Base-by-base conservation (phyloP, 2,797 vertebrate species). In the Falco rusticolus region DNA sequence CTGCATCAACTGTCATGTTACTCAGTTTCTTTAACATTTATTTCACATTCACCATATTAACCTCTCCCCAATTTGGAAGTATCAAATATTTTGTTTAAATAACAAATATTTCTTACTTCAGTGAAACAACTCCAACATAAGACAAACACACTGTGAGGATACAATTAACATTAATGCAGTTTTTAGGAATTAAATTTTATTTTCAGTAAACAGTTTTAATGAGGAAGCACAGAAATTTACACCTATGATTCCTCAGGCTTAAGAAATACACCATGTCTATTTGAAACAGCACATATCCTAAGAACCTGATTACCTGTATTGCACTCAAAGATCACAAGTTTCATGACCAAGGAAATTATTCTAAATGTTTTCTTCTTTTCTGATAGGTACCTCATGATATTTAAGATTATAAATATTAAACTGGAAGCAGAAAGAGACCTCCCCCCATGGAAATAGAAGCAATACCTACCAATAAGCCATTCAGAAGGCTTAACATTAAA, bases 151-250 rank as follows among this genome's bases (percentile, higher is more conserved):
- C 61, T 92, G 48, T 61, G 61, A 87, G 28, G 43, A 34, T 59
- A 95, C 50, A 87, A 91, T 81, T 12, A 85, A 63, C 0, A 0
- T 54, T 82, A 93, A 63, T 74, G 18, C 5, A 75, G 54, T 74
- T 95, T 94, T 95, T 89, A 95, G 81, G 64, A 91, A 95, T 71
- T 87, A 95, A 89, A 82, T 89, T 22, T 20, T 88, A 71, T 91
- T 97, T 95, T 93, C 57, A 72, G 53, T 92, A 94, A 96, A 94
- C 41, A 87, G 47, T 68, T 39, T 81, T 95, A 94, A 93, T 83
- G 53, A 95, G 87, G 53, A 82, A 96, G 68, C 76, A 33, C 33
- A 86, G 65, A 72, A 61, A 94, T 69, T 69, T 93, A 94, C 57
- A 94, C 59, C 63, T 82, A 78, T 28, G 24, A 45, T 28, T 94